Evolutionary conservation across 2,888 invertebrate genomes (phyloP), one percentile per base, ranked within the genome.

Genomic region (Melitaea athalia): DNA sequence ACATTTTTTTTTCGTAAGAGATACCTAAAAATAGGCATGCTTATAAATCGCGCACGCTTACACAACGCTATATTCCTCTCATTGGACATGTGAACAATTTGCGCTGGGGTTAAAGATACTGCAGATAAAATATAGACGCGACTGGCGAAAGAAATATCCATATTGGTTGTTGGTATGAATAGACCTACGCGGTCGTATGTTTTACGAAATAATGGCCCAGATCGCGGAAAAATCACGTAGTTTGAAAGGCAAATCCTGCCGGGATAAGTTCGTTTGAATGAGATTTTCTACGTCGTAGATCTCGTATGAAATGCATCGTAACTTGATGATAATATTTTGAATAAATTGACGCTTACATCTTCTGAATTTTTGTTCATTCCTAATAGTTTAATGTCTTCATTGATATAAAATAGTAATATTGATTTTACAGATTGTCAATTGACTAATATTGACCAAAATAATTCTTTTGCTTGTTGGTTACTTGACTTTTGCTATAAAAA

Each of bases 231-330:
- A 85, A 85, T 85, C 83, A 79, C 74, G 73, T 71, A 72, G 71
- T 78, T 78, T 81, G 80, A 83, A 86, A 86, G 80, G 84, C 85
- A 84, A 85, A 87, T 86, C 84, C 80, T 81, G 79, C 82, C 81
- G 68, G 72, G 74, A 77, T 74, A 77, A 73, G 70, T 76, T 76
- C 74, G 67, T 70, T 63, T 42, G 66, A 69, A 70, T 62, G 65
- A 74, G 74, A 75, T 76, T 75, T 72, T 74, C 74, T 72, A 55
- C 64, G 73, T 75, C 75, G 75, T 74, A 76, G 77, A 68, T 72
- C 72, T 73, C 78, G 81, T 79, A 82, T 85, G 82, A 82, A 81
- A 76, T 75, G 75, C 75, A 71, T 73, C 60, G 75, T 73, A 68
- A 67, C 68, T 74, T 65, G 67, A 68, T 67, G 47, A 53, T 59